Evolutionary conservation across 1,140 invertebrate genomes (phyloP).

Genomic region (Probaryconus sp.): DNA sequence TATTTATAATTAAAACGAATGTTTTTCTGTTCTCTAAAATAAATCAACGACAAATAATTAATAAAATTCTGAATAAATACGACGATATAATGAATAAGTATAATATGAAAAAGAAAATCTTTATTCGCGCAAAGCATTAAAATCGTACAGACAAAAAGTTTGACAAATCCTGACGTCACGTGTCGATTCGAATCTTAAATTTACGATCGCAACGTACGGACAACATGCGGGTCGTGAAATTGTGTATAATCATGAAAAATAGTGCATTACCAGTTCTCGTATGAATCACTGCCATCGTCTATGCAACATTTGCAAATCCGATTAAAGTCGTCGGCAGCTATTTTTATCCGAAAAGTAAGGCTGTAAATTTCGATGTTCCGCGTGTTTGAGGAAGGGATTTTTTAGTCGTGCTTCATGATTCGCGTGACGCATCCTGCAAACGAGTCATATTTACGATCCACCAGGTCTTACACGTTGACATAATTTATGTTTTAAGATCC

Average conservation of each 20-base stretch:
- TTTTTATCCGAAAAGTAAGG: conserved; percentile 72
- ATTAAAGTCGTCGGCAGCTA: conserved; percentile 68
- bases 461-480: conserved; percentile 21
- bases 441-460: conserved; percentile 65
- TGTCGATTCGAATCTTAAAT: conserved; percentile 29
- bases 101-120: too few relatives aligned
- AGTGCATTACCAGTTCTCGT: conserved; percentile 41
- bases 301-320: conserved; percentile 68
- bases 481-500: conserved; percentile 42
- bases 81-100: too few relatives aligned
- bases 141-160: not conserved
- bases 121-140: too few relatives aligned
- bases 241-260: conserved; percentile 57
- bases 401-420: conserved; percentile 71
- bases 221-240: conserved; percentile 36
- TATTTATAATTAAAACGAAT: too few relatives aligned
- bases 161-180: not conserved
- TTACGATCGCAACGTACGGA: conserved; percentile 22
- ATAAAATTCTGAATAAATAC: too few relatives aligned
- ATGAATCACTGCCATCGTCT: conserved; percentile 55
- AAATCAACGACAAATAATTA: too few relatives aligned
- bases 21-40: too few relatives aligned
- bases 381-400: conserved; percentile 75
- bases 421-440: conserved; percentile 63
- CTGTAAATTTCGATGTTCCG: conserved; percentile 72